Percentiles rank a stretch among this genome's conserved stretches.
Conservation (phyloP, 1,140 invertebrate genomes). For the Penaeus indicus region DNA sequence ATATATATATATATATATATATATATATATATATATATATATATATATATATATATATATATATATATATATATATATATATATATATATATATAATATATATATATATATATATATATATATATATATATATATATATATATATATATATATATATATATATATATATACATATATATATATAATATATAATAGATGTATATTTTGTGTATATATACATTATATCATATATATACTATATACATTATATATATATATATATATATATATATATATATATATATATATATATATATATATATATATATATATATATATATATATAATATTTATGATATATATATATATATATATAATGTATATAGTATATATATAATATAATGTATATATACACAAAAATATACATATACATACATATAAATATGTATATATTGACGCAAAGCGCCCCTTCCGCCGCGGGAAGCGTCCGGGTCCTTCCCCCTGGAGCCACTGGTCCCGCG, state of each 20-base stretch:
- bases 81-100: neutral
- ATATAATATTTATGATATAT: neutral
- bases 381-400: too few species aligned
- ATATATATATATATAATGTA: neutral
- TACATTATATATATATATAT: too few species aligned
- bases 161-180: conserved; percentile 11
- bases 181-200: neutral
- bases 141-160: conserved; percentile 8
- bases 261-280: too few species aligned
- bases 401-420: neutral
- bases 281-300: conserved; percentile 6
- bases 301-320: conserved; percentile 15
- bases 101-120: too few species aligned
- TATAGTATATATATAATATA: conserved; percentile 9
- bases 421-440: conserved; percentile 4
- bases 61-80: conserved; percentile 15
- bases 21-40: conserved; percentile 15
- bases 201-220: neutral
- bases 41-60: neutral
- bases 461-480: too few species aligned
- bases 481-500: too few species aligned
- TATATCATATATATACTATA: neutral
- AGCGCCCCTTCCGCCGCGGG: too few species aligned
- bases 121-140: too few species aligned
- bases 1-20: conserved; percentile 8